Base-by-base conservation (phyloP, 2,888 invertebrate species). In the Sphaerolaimus hirsutus region DNA sequence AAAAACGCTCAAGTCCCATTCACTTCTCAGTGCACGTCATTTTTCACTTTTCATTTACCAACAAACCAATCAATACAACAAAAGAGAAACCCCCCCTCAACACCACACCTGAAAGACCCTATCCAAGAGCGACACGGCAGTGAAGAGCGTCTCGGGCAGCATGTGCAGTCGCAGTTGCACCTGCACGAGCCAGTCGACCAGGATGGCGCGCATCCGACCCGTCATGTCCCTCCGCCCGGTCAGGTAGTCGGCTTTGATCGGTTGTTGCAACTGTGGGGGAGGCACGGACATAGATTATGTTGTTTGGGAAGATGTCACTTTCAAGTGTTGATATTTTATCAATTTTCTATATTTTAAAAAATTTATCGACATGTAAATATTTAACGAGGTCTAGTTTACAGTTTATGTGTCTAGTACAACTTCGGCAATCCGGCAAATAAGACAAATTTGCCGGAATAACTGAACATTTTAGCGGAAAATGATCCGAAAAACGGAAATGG, bases 171-270 rank as follows among this genome's bases (percentile, higher is more conserved):
- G 79, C 44, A 73, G 68, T 56, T 86, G 84, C 10, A 91, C 84
- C 46, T 55, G 55, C 19, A 83, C 78, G 45, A 93, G 70, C 91
- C 91, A 93, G 64, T 91, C 84, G 49, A 91, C 72, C 19, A 93
- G 72, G 43, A 86, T 78, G 17, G 77, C 71, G 51, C 91, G 74
- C 87, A 91, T 91, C 57, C 76, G 77, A 1, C 78, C 73, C 14
- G 78, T 79, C 14, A 87, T 71, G 44, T 60, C 64, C 40, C 22
- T 43, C 10, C 29, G 7, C 23, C 2, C 3, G 4, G 3, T 7
- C 23, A 40, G 23, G 23, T 40, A 40, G 23, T 40, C 40, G 24
- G 17, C 23, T 5, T 21, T 10, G 23, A 40, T 23, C 5, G 17
- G 40, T 4, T 23, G 22, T 32, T 10, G 10, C 10, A 10, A 17